Evolutionary conservation across 2,888 invertebrate species (phyloP), one percentile per base, ranked within the genome.

Genomic region (Bombylius major): DNA sequence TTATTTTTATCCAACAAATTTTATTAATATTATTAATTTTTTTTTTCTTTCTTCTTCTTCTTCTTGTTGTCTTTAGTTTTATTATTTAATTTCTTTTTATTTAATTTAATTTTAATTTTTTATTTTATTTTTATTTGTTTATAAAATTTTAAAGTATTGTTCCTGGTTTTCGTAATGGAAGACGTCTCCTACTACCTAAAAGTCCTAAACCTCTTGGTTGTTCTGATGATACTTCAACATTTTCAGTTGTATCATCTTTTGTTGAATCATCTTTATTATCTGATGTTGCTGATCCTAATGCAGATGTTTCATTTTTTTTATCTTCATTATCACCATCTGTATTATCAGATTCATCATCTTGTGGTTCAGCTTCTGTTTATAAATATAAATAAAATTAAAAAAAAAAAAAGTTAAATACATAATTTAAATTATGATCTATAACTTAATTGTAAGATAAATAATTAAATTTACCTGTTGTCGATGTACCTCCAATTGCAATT

Each of bases 161-260:
- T 62, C 79, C 81, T 4, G 80, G 81, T 62, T 79, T 78, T 68
- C 82, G 73, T 46, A 77, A 69, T 36, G 81, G 79, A 65, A 86
- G 77, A 68, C 87, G 81, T 66, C 82, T 78, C 63, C 88, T 77
- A 50, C 85, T 81, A 4, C 86, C 85, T 51, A 88, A 75, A 42
- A 88, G 76, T 46, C 86, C 84, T 45, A 86, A 73, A 0, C 85
- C 85, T 58, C 81, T 77, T 39, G 85, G 79, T 56, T 78, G 78
- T 50, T 79, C 77, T 58, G 81, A 78, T 36, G 78, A 68, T 53
- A 72, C 73, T 54, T 82, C 81, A 1, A 70, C 66, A 23, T 67
- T 63, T 5, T 74, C 67, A 4, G 75, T 67, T 57, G 75, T 76
- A 57, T 76, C 75, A 3, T 73, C 71, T 61, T 76, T 77, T 57